These are phyloP conservation scores for Rugalucina vietnamica DNA, from an alignment of 2,888 invertebrate species.

Conservation along the genomic window DNA sequence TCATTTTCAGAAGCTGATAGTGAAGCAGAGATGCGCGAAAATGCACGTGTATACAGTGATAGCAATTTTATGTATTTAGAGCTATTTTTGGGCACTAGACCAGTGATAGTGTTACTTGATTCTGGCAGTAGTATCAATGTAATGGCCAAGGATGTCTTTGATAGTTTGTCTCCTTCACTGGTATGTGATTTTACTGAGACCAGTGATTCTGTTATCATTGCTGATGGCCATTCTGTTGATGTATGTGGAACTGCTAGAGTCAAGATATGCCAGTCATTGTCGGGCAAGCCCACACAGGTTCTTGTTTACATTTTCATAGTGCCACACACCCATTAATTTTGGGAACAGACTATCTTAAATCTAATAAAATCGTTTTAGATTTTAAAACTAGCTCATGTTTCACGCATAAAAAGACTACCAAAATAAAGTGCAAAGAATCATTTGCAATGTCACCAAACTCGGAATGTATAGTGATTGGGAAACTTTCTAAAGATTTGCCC, in stretches of 20 bases:
- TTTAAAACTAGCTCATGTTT: conserved; percentile 12
- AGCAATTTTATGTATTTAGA: background rate
- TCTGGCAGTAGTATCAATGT: conserved; percentile 1
- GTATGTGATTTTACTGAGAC: background rate
- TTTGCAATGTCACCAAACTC: conserved; percentile 26
- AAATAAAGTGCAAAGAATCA: conserved; percentile 21
- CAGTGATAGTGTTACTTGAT: background rate
- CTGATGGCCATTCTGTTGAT: background rate
- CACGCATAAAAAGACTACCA: conserved; percentile 31
- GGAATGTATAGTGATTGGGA: conserved; percentile 32
- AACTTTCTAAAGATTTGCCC: conserved; percentile 9
- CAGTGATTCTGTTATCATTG: conserved; percentile 2
- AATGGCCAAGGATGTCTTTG: background rate
- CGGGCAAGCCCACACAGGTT: background rate
- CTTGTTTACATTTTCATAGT: conserved; percentile 35
- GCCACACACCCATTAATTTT: conserved; percentile 38
- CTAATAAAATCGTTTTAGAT: conserved; percentile 20
- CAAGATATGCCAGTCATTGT: background rate
- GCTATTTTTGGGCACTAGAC: background rate
- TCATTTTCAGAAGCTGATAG: background rate
- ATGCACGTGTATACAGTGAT: background rate
- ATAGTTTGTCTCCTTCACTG: background rate
- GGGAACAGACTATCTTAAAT: conserved; percentile 28
- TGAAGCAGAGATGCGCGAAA: background rate
- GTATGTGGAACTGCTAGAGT: background rate